Evolutionary conservation across 92 coral and sea anemone genomes (phyloP).

Genomic region (Palythoa grandis): DNA sequence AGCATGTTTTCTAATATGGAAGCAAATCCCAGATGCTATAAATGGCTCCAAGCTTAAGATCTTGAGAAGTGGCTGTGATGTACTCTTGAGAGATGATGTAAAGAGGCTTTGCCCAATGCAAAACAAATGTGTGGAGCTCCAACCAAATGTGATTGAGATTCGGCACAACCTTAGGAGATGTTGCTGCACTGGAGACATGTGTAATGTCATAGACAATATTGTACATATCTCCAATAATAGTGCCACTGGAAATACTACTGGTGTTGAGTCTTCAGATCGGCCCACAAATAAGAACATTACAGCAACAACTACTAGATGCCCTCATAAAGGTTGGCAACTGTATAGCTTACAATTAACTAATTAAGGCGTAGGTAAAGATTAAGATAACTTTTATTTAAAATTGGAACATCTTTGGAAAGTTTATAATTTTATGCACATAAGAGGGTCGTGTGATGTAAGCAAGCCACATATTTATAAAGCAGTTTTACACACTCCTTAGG

Average conservation of each 20-base stretch:
- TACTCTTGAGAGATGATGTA: neutral
- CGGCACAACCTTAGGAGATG: neutral
- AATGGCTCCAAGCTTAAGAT: neutral
- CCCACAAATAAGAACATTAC: neutral
- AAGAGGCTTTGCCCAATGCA: neutral
- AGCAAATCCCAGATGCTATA: neutral
- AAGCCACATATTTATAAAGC: too few species aligned
- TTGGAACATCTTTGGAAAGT: too few species aligned
- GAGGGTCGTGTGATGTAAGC: too few species aligned
- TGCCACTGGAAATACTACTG: neutral
- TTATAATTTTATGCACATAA: too few species aligned
- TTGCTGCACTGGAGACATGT: conserved; percentile 2
- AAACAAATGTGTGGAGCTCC: neutral
- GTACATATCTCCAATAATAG: neutral
- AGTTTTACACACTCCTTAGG: too few species aligned
- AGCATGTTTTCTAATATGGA: neutral
- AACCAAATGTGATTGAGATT: neutral
- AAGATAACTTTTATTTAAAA: too few species aligned
- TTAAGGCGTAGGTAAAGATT: too few species aligned
- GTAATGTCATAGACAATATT: neutral
- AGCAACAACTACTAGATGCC: neutral
- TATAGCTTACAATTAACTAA: too few species aligned
- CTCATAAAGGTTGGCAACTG: neutral
- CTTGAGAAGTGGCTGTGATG: neutral
- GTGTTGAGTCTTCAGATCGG: neutral